phyloP scores from a whole-genome alignment of 2,113 vertebrate species.

The Poeciliopsis retropinna region DNA sequence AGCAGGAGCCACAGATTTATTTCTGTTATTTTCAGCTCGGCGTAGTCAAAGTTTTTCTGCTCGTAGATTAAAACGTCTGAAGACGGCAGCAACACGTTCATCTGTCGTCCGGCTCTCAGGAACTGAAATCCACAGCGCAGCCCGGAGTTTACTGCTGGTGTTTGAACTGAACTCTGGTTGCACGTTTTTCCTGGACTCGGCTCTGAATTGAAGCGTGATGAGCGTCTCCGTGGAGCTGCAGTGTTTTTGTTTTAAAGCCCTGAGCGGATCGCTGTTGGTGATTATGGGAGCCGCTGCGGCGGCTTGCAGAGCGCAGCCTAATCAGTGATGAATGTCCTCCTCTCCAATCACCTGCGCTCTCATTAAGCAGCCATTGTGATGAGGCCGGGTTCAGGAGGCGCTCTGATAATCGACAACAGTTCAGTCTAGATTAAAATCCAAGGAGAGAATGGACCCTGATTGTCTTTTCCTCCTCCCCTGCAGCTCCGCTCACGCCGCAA shows the following conservation, averaged over 20 bases:
- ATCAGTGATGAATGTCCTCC: slow-evolving; percentile 45
- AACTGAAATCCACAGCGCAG: no score
- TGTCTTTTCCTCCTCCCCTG: slow-evolving; percentile 53
- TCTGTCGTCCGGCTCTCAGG: no score
- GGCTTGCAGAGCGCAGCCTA: slow-evolving; percentile 28
- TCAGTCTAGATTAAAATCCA: slow-evolving; percentile 52
- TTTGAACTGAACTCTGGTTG: no score
- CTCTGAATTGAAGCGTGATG: not conserved
- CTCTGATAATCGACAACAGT: slow-evolving; percentile 55
- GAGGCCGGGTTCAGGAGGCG: slow-evolving; percentile 50
- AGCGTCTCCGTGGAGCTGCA: not conserved
- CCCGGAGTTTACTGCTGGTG: not conserved
- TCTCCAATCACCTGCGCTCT: slow-evolving; percentile 61
- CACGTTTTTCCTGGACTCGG: no score
- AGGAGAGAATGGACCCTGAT: slow-evolving; percentile 53
- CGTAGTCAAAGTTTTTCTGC: not conserved
- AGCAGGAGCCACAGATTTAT: not conserved
- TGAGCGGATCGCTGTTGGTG: slow-evolving; percentile 1
- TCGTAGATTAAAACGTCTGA: not conserved
- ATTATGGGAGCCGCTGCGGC: slow-evolving; percentile 36
- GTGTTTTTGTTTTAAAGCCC: slow-evolving; percentile 13
- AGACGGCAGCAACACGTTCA: not conserved
- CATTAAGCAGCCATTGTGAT: slow-evolving; percentile 63
- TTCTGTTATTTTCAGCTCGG: not conserved
- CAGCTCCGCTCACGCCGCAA: slow-evolving; percentile 20